phyloP scores from a whole-genome alignment of 2,888 invertebrate genomes.

The Portevinia maculata region DNA sequence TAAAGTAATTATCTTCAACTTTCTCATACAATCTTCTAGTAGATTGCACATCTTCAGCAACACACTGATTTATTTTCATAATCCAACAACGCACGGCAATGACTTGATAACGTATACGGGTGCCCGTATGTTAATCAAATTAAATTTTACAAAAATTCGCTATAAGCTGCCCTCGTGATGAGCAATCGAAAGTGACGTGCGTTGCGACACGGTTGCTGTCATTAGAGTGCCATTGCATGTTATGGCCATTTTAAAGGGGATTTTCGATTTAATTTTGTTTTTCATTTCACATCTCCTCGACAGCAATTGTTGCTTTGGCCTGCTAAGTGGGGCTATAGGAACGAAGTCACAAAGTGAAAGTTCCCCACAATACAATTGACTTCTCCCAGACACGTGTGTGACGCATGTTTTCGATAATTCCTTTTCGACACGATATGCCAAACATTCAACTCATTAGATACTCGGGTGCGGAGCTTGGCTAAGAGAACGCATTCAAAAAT shows the following conservation, averaged over 20 bases:
- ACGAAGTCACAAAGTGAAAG: slow-evolving; percentile 45
- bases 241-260: slow-evolving; percentile 31
- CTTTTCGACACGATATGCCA: slow-evolving; percentile 8
- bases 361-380: slow-evolving; percentile 47
- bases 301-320: slow-evolving; percentile 20
- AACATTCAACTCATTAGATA: background rate
- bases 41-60: slow-evolving; percentile 11
- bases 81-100: background rate
- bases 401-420: slow-evolving; percentile 16
- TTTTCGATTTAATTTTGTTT: slow-evolving; percentile 22
- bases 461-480: background rate
- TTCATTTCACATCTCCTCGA: slow-evolving; percentile 5
- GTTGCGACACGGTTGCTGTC: background rate
- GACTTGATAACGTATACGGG: background rate
- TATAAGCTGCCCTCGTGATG: background rate
- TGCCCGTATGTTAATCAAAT: slow-evolving; percentile 32
- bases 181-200: slow-evolving; percentile 32
- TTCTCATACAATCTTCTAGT: slow-evolving; percentile 13
- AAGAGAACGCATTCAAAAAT: slow-evolving; percentile 30
- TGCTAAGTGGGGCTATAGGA: slow-evolving; percentile 26
- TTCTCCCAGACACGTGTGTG: slow-evolving; percentile 16
- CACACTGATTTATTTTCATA: slow-evolving; percentile 31
- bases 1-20: slow-evolving; percentile 4
- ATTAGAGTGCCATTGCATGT: slow-evolving; percentile 29
- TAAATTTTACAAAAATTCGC: slow-evolving; percentile 24